A percentile compares a stretch with the other conserved stretches of the same genome.
Evolutionary conservation across 2,113 vertebrate genomes (phyloP).

Genomic region (Leptobrachium ailaonicum): DNA sequence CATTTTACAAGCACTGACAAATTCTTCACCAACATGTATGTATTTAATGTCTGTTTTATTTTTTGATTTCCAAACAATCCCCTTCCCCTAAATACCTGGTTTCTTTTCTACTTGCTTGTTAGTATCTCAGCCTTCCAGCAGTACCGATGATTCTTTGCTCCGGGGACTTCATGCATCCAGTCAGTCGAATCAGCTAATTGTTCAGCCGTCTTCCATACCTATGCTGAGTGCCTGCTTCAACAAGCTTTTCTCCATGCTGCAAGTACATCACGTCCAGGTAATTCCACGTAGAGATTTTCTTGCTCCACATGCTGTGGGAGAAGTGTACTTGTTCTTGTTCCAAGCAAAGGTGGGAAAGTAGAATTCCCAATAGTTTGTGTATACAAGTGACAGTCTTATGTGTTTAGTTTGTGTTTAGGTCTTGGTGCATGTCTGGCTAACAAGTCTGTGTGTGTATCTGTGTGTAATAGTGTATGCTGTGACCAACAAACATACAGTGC

Average conservation of each 20-base stretch:
- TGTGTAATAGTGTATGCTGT: too few species aligned
- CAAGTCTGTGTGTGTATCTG: too few species aligned
- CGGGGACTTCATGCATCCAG: slow-evolving; percentile 82
- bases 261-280: slow-evolving; percentile 98
- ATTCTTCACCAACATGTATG: slow-evolving; percentile 87
- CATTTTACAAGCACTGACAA: slow-evolving; percentile 92
- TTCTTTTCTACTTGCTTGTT: neutral
- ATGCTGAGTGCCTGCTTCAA: slow-evolving; percentile 97
- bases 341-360: too few species aligned
- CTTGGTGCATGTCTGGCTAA: too few species aligned
- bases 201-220: slow-evolving; percentile 90
- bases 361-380: too few species aligned
- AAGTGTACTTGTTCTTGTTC: too few species aligned
- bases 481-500: too few species aligned
- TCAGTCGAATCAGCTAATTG: slow-evolving; percentile 72
- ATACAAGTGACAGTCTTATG: too few species aligned
- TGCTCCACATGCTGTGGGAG: too few species aligned
- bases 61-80: neutral
- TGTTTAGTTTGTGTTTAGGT: too few species aligned
- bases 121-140: slow-evolving; percentile 88
- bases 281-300: slow-evolving; percentile 3
- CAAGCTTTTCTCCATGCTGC: slow-evolving; percentile 97
- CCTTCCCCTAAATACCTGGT: neutral
- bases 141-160: slow-evolving; percentile 92
- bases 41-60: slow-evolving; percentile 50